These are phyloP conservation scores for Aplysina aerophoba DNA, from an alignment of 37 sponge, comb jelly and placozoan species.

Conservation along the genomic window DNA sequence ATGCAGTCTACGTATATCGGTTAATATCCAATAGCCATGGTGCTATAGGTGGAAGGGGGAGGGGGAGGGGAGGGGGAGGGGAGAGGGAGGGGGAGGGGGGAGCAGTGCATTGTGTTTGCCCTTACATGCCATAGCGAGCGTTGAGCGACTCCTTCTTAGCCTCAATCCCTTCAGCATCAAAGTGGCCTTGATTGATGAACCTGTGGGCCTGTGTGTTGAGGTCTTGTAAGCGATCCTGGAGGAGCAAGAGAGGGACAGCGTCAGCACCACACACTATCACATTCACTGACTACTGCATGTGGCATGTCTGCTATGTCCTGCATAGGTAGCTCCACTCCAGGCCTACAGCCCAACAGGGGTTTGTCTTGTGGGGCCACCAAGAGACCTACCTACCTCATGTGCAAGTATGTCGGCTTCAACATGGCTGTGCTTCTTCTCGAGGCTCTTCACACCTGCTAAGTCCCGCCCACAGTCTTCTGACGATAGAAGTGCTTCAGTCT, in stretches of 20 bases:
- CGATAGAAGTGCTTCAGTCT: conserved; percentile 79
- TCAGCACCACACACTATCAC: not conserved
- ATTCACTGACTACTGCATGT: not conserved
- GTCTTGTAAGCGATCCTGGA: conserved; percentile 70
- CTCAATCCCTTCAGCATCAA: conserved; percentile 86
- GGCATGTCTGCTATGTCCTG: too few relatives aligned
- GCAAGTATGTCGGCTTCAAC: conserved; percentile 81
- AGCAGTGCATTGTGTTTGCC: not conserved
- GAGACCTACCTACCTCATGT: conserved; percentile 64
- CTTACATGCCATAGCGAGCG: conserved; percentile 64
- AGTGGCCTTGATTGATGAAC: conserved; percentile 81
- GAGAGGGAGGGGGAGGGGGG: not conserved
- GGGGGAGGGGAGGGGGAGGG: conserved; percentile 18
- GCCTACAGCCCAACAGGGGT: too few relatives aligned
- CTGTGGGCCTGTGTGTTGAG: conserved; percentile 77
- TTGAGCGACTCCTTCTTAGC: conserved; percentile 69
- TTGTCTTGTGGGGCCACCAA: not conserved
- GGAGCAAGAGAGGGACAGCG: not conserved
- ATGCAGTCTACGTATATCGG: not conserved
- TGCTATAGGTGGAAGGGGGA: too few relatives aligned
- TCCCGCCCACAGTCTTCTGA: conserved; percentile 83
- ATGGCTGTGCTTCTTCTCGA: conserved; percentile 88
- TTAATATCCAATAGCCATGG: not conserved
- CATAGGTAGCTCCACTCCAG: too few relatives aligned
- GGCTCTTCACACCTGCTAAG: conserved; percentile 79